Conservation (phyloP, 2,797 vertebrate genomes). For the Poecile montanus region DNA sequence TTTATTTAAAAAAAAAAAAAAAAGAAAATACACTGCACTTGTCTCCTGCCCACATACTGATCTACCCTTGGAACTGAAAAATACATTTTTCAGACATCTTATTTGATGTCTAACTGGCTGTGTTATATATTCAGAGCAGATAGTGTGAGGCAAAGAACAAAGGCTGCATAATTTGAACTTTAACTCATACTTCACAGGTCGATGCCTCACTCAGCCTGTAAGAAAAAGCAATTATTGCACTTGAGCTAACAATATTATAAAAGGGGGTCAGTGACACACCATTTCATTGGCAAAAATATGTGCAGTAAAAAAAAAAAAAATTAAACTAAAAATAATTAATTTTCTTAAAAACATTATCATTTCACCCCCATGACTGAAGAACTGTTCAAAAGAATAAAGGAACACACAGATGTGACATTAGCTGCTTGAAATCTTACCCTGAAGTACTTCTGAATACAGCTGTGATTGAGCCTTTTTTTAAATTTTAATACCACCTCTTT, state of each 20-base stretch:
- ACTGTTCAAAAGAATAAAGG: constrained; percentile 63
- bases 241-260: constrained; percentile 63
- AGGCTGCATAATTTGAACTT: constrained; percentile 72
- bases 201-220: constrained; percentile 57
- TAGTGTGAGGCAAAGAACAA: constrained; percentile 65
- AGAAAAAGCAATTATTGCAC: constrained; percentile 75
- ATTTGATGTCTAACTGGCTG: constrained; percentile 6
- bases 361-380: constrained; percentile 59
- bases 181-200: constrained; percentile 72
- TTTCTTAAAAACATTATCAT: constrained; percentile 78
- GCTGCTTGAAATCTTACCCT: constrained; percentile 26
- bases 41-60: not conserved
- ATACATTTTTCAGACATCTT: not conserved
- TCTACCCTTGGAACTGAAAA: not conserved
- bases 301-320: constrained; percentile 2
- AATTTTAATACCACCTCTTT: not conserved
- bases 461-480: not conserved
- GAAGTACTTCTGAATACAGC: not conserved
- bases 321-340: constrained; percentile 45
- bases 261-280: constrained; percentile 32
- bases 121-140: constrained; percentile 69
- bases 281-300: constrained; percentile 52
- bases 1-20: not conserved
- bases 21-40: not conserved
- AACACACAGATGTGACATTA: constrained; percentile 23